Conservation (phyloP, 2,797 vertebrate species). For the Cyprinella venusta region DNA sequence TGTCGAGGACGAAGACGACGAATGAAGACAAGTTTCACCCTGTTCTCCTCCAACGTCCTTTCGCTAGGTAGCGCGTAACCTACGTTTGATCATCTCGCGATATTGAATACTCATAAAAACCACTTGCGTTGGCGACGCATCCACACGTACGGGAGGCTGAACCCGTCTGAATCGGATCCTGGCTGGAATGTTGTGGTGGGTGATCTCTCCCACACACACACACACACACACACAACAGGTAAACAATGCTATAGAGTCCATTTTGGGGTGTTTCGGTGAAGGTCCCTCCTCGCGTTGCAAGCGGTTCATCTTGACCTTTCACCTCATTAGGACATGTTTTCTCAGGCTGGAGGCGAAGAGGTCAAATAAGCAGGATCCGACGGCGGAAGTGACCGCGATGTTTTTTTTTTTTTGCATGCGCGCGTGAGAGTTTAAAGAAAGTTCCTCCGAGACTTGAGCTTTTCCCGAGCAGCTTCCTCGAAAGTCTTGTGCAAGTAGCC, state of each 20-base stretch:
- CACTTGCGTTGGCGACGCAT: background rate
- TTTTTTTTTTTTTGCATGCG: conserved; percentile 45
- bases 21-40: background rate
- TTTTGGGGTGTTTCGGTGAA: conserved; percentile 55
- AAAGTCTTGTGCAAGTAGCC: conserved; percentile 29
- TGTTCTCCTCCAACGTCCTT: conserved; percentile 33
- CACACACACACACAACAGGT: conserved; percentile 63
- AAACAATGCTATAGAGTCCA: conserved; percentile 65
- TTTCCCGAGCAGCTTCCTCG: conserved; percentile 21
- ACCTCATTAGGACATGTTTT: conserved; percentile 55
- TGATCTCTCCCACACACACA: background rate
- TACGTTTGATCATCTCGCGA: conserved; percentile 42
- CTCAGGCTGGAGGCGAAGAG: conserved; percentile 36
- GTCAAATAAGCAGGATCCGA: conserved; percentile 52
- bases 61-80: conserved; percentile 11
- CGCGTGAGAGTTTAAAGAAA: conserved; percentile 39
- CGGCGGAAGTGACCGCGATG: conserved; percentile 9
- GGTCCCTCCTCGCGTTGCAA: conserved; percentile 72
- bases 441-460: conserved; percentile 57
- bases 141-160: background rate
- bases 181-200: conserved; percentile 40
- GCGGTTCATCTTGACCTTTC: conserved; percentile 79
- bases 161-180: background rate
- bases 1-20: background rate
- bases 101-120: conserved; percentile 31